phyloP scores from a whole-genome alignment of 2,888 invertebrate species.

The Tenthredo notha region DNA sequence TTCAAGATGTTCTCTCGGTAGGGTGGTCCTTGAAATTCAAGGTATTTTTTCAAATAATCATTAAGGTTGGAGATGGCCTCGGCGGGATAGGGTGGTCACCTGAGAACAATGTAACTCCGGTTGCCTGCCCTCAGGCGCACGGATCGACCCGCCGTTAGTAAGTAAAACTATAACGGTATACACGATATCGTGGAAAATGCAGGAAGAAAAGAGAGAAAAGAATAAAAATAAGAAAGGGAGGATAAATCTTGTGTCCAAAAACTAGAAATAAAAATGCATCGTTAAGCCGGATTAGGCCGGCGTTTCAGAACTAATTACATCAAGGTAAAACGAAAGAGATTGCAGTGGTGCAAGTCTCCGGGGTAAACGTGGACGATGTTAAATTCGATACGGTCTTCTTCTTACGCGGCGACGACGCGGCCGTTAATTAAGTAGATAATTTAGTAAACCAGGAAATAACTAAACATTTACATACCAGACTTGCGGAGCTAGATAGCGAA shows the following conservation, averaged over 20 bases:
- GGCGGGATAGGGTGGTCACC: no score
- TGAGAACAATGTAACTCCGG: no score
- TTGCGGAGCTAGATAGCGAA: not conserved
- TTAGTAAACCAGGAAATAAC: slow-evolving; percentile 30
- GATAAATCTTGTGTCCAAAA: not conserved
- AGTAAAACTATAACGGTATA: no score
- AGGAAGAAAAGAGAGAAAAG: not conserved
- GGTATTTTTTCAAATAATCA: not conserved
- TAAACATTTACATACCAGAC: slow-evolving; percentile 24
- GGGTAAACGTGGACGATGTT: not conserved
- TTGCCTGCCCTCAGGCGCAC: no score
- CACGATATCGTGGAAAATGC: not conserved
- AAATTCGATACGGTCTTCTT: slow-evolving; percentile 8
- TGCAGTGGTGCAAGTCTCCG: not conserved
- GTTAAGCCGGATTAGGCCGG: not conserved
- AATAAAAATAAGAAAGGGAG: not conserved
- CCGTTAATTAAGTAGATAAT: slow-evolving; percentile 23
- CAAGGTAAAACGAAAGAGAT: not conserved
- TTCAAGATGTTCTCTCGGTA: no score
- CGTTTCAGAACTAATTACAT: slow-evolving; percentile 7
- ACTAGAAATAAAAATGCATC: not conserved
- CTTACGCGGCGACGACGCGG: not conserved
- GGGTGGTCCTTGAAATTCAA: no score
- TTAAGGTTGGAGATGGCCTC: no score
- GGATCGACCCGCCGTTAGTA: no score